Evolutionary conservation across 2,888 invertebrate genomes (phyloP).

Genomic region (Xanthorhoe spadicearia): DNA sequence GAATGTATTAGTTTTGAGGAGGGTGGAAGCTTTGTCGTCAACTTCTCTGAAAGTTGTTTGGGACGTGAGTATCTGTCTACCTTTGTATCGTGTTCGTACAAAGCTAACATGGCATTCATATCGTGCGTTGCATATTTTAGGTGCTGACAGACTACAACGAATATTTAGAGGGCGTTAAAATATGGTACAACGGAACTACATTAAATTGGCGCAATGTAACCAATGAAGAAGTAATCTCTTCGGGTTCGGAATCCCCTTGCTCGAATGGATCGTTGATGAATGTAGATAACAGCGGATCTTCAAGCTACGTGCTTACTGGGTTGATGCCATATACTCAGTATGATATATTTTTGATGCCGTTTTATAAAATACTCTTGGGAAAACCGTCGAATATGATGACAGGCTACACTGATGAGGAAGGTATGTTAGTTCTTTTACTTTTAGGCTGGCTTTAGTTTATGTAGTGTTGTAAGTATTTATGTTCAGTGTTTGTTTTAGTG

Average conservation of each 20-base stretch:
- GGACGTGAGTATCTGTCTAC: slow-evolving; percentile 86
- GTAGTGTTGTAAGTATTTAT: slow-evolving; percentile 32
- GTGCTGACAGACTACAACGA: slow-evolving; percentile 82
- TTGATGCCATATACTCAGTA: slow-evolving; percentile 94
- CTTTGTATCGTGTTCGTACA: slow-evolving; percentile 33
- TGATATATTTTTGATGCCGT: slow-evolving; percentile 96
- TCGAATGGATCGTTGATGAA: slow-evolving; percentile 88
- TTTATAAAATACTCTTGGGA: slow-evolving; percentile 94
- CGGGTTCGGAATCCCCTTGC: slow-evolving; percentile 63
- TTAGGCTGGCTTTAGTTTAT: slow-evolving; percentile 12
- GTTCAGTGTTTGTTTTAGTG: slow-evolving; percentile 80
- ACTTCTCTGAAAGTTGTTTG: slow-evolving; percentile 92
- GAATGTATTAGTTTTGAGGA: slow-evolving; percentile 90
- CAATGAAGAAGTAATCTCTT: slow-evolving; percentile 66
- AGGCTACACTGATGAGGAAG: slow-evolving; percentile 94
- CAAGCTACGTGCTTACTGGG: slow-evolving; percentile 90
- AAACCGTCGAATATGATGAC: slow-evolving; percentile 96
- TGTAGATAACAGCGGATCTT: slow-evolving; percentile 88
- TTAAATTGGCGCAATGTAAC: slow-evolving; percentile 76
- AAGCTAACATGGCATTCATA: slow-evolving; percentile 28
- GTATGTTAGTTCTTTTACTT: slow-evolving; percentile 61
- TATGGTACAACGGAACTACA: slow-evolving; percentile 82
- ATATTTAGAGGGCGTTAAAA: slow-evolving; percentile 88
- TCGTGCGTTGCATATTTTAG: slow-evolving; percentile 56
- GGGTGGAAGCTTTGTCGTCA: slow-evolving; percentile 88